Evolutionary conservation across 2,113 vertebrate species (phyloP).

Genomic region (Genyomyrus donnyi): DNA sequence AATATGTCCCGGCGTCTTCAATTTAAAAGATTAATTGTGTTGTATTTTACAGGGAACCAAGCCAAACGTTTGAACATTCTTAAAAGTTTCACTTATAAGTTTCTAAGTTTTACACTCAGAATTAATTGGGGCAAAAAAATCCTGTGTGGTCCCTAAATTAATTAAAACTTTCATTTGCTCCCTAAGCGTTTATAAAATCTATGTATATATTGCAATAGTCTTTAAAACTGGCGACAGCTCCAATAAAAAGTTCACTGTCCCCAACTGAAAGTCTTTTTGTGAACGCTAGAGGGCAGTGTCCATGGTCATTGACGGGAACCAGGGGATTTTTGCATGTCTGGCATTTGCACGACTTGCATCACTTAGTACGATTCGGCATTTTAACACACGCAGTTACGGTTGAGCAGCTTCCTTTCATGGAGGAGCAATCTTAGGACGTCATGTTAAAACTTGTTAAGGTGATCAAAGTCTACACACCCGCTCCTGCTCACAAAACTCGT

Average conservation of each 20-base stretch:
- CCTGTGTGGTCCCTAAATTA: not conserved
- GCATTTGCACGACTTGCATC: not conserved
- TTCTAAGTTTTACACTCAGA: not conserved
- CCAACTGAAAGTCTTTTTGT: not conserved
- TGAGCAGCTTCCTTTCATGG: not conserved
- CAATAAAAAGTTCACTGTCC: not conserved
- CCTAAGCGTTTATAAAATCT: not conserved
- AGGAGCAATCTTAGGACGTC: not conserved
- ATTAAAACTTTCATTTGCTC: not conserved
- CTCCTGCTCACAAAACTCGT: not conserved
- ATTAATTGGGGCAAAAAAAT: not conserved
- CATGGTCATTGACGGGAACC: not conserved
- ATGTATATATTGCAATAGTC: not conserved
- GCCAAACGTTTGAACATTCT: not conserved
- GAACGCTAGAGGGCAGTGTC: not conserved
- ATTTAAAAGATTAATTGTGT: not conserved
- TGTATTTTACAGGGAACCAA: not conserved
- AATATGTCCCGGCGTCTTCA: not conserved
- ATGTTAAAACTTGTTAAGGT: not conserved
- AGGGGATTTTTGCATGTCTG: not conserved
- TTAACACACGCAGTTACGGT: not conserved
- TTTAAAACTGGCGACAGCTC: not conserved
- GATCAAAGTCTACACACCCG: not conserved
- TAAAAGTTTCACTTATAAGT: not conserved
- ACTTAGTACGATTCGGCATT: not conserved